These are phyloP conservation scores for Cyphomyrmex costatus DNA, from an alignment of 1,140 invertebrate genomes.

Conservation along the genomic window DNA sequence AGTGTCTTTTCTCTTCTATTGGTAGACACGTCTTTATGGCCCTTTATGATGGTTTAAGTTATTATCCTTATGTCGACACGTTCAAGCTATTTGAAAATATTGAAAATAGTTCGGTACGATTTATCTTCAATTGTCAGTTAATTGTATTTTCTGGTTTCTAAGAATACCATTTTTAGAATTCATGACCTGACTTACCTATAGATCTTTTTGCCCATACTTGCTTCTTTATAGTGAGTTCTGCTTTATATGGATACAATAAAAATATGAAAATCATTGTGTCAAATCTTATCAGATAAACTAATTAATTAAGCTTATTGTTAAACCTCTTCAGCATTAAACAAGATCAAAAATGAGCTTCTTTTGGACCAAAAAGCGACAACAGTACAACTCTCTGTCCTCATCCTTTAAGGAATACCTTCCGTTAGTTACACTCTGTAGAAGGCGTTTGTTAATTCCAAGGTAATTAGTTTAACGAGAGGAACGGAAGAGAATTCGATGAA, in stretches of 20 bases:
- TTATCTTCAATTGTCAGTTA: not conserved
- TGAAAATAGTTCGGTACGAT: no score
- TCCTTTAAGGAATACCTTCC: constrained; percentile 34
- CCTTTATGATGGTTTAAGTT: not conserved
- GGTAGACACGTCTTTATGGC: no score
- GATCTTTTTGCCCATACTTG: not conserved
- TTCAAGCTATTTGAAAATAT: no score
- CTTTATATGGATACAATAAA: not conserved
- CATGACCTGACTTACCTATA: not conserved
- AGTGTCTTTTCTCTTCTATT: no score
- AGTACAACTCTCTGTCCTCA: not conserved
- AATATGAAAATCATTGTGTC: not conserved
- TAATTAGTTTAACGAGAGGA: constrained; percentile 71
- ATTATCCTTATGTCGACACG: no score
- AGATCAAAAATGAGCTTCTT: constrained; percentile 6
- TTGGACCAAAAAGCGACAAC: not conserved
- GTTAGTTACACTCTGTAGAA: constrained; percentile 55
- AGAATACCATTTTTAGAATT: not conserved
- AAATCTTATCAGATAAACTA: not conserved
- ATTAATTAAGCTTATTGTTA: constrained; percentile 5
- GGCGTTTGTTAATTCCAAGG: constrained; percentile 66
- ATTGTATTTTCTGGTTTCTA: not conserved
- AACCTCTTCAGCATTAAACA: not conserved
- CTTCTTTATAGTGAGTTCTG: not conserved
- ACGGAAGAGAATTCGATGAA: constrained; percentile 58